Base-by-base conservation (phyloP, 2,888 invertebrate genomes). In the Drosophila helvetica region DNA sequence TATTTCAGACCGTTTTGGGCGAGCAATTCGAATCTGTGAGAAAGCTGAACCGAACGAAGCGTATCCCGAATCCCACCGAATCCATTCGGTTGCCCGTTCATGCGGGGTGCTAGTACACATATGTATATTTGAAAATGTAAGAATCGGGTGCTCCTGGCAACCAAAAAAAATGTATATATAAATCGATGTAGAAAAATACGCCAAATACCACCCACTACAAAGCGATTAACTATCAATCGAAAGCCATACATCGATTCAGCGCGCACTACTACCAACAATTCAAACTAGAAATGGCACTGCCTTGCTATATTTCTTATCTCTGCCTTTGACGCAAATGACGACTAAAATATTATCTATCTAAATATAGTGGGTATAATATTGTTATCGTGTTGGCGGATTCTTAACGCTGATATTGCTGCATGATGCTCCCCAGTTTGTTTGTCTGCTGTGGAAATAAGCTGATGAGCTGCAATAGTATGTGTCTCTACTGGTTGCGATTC, bases 311-410 rank as follows among this genome's bases (percentile, higher is more conserved):
- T 43, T 17, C 33, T 65, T 65, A 65, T 65, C 65, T 56, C 10
- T 30, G 17, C 27, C 33, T 17, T 56, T 66, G 66, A 66, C 66
- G 65, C 66, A 56, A 33, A 22, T 5, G 5, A 5, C 43, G 9
- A 27, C 19, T 46, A 25, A 10, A 17, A 8, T 53, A 30, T 19
- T 33, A 45, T 15, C 56, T 33, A 45, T 15, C 56, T 56, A 25
- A 56, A 66, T 45, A 66, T 65, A 56, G 38, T 5, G 6, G 12
- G n/a, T n/a, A n/a, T n/a, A 10, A 48, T 42, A 43, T 64, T 42
- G 48, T 65, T 50, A 66, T 65, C 55, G 33, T 30, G 12, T 27
- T n/a, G 18, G 48, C 48, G 30, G 56, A 48, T 50, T 66, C 33
- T 50, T 42, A 45, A n/a, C 42, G 17, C 18, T 19, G 45, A 17